Conservation (phyloP, 2,888 invertebrate species). For the Cerastis leucographa region DNA sequence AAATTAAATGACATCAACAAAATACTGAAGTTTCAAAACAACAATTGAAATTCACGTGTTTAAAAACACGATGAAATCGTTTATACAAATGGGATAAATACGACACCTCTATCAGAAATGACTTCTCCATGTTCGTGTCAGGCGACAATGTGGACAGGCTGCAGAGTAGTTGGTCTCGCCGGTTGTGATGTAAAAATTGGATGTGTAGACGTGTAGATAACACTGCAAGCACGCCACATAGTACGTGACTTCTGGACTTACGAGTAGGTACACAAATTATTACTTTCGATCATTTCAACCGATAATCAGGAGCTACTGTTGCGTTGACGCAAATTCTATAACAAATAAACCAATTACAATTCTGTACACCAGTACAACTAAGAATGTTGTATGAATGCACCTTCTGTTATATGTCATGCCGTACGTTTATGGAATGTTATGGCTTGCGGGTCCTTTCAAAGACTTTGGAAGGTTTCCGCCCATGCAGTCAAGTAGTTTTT, state of each 20-base stretch:
- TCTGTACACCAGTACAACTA: constrained; percentile 1
- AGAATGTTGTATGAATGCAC: constrained; percentile 2
- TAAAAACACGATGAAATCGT: constrained; percentile 15
- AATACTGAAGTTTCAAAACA: constrained; percentile 7
- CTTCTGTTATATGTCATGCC: background rate
- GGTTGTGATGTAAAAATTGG: background rate
- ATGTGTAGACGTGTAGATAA: constrained; percentile 10
- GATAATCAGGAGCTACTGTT: constrained; percentile 34
- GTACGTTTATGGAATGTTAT: background rate
- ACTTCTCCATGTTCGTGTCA: background rate
- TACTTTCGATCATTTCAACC: constrained; percentile 17
- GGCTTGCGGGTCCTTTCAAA: background rate
- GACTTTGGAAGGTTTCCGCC: background rate
- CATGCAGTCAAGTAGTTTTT: background rate
- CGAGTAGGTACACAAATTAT: constrained; percentile 10
- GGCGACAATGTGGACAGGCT: background rate
- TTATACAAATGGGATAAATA: background rate
- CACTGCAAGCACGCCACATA: constrained; percentile 1
- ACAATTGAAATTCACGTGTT: constrained; percentile 20
- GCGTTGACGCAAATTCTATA: constrained; percentile 12
- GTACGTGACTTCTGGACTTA: constrained; percentile 31
- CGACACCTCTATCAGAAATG: background rate
- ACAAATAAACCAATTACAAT: constrained; percentile 7
- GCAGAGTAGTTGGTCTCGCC: background rate
- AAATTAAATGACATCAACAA: constrained; percentile 14